These are phyloP conservation scores for Ciconia nigra DNA, from an alignment of 2,797 vertebrate genomes.

Conservation along the genomic window DNA sequence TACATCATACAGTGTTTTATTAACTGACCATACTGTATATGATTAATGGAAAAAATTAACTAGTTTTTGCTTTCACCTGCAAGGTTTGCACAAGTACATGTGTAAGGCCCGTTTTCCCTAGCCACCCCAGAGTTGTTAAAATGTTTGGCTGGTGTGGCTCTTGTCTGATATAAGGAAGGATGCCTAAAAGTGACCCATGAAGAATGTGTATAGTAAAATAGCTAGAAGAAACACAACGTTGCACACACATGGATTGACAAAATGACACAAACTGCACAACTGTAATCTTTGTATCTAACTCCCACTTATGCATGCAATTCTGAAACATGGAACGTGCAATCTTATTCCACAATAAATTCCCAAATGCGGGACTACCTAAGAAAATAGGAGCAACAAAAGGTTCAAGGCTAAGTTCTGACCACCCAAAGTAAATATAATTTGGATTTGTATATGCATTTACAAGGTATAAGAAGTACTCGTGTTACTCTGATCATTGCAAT, in stretches of 20 bases:
- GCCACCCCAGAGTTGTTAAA: not conserved
- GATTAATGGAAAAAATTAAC: not conserved
- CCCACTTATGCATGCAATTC: not conserved
- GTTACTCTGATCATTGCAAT: not conserved
- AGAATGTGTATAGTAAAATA: not conserved
- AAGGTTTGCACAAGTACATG: not conserved
- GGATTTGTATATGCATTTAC: not conserved
- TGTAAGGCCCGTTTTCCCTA: not conserved
- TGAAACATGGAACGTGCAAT: not conserved
- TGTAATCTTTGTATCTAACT: not conserved
- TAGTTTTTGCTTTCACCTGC: not conserved
- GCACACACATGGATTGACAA: not conserved
- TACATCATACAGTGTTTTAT: not conserved
- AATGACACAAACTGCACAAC: not conserved
- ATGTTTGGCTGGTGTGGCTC: rapidly evolving
- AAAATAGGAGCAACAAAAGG: not conserved
- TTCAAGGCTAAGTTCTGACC: not conserved
- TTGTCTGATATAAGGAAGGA: not conserved
- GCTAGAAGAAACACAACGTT: not conserved
- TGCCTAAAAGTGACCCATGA: not conserved
- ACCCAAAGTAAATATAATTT: not conserved
- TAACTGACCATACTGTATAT: not conserved
- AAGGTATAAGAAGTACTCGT: not conserved
- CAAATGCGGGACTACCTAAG: not conserved
- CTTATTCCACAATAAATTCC: not conserved